Evolutionary conservation across 2,113 vertebrate genomes (phyloP).

Genomic region (Semnornis frantzii): DNA sequence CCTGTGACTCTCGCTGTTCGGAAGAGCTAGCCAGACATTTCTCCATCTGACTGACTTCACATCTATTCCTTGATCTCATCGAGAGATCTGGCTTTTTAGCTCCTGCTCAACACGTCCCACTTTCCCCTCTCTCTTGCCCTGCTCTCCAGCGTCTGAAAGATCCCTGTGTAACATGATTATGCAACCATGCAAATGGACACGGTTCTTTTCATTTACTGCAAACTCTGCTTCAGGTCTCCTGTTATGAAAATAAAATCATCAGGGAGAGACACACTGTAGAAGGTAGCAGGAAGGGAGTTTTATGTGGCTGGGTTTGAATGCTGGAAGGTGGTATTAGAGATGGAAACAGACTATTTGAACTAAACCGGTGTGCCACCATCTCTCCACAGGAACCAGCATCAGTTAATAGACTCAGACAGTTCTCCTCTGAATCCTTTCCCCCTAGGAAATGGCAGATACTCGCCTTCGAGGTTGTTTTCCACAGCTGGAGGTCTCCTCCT

Average conservation of each 20-base stretch:
- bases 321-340: slow-evolving; percentile 11
- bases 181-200: slow-evolving; percentile 66
- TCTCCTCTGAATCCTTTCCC: slow-evolving; percentile 45
- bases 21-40: slow-evolving; percentile 51
- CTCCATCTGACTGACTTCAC: slow-evolving; percentile 57
- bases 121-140: neutral
- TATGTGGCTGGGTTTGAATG: neutral
- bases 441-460: slow-evolving; percentile 54
- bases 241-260: slow-evolving; percentile 23
- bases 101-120: neutral
- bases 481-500: slow-evolving; percentile 6
- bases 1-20: neutral
- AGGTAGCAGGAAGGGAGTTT: neutral
- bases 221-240: neutral
- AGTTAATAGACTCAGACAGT: slow-evolving; percentile 57
- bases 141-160: slow-evolving; percentile 39
- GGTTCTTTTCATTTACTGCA: slow-evolving; percentile 42
- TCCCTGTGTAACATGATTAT: slow-evolving; percentile 60
- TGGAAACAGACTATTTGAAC: slow-evolving; percentile 42
- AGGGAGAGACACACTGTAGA: neutral
- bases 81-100: slow-evolving; percentile 48
- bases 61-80: slow-evolving; percentile 52
- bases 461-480: slow-evolving; percentile 26
- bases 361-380: slow-evolving; percentile 29
- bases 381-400: slow-evolving; percentile 43